Base-by-base conservation (phyloP, 2,113 vertebrate species). In the Anoplopoma fimbria region DNA sequence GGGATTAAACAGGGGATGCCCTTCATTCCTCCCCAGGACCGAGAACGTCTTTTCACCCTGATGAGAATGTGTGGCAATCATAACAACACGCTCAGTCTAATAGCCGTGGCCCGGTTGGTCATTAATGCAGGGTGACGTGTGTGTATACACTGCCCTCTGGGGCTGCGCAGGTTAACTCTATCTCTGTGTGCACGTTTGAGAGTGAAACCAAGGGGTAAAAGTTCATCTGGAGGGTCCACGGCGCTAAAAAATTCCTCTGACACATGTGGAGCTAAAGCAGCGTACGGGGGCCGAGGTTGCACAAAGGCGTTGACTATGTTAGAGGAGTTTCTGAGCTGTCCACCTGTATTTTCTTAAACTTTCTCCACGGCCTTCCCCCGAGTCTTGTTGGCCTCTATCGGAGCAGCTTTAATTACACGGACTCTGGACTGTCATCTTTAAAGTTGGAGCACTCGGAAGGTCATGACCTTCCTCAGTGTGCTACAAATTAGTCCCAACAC, bases 281-380 rank as follows among this genome's bases (percentile, higher is more conserved):
- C 65, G 86, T 71, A 74, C 69, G 13, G 62, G 60, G 84, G 63
- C 83, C 25, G 42, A 67, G 79, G 83, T 7, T 61, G 72, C 45
- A 65, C 57, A 75, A 83, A 83, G 70, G 75, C 81, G 31, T 21
- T 84, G 87, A 80, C 80, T 91, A 75, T 86, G 90, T 92, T 83
- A 75, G 69, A 19, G 79, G 45, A 84, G 76, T 60, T n/a, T 70
- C 34, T 25, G 75, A 88, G 81, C 86, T 92, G 89, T 91, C 91
- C 88, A 91, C 89, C 86, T 89, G 86, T 91, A 89, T 94, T 93
- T 93, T 93, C 86, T 93, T 93, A 91, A 95, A 90, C 92, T 75
- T 88, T 86, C n/a, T 17, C 75, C 78, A 77, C n/a, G 79, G 45
- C 81, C 70, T 80, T 88, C 88, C 84, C 73, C 80, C 0, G 76